A percentile compares a stretch with the other conserved stretches of the same genome.
Evolutionary conservation across 2,888 invertebrate genomes (phyloP).

Genomic region (Ophraella communa): DNA sequence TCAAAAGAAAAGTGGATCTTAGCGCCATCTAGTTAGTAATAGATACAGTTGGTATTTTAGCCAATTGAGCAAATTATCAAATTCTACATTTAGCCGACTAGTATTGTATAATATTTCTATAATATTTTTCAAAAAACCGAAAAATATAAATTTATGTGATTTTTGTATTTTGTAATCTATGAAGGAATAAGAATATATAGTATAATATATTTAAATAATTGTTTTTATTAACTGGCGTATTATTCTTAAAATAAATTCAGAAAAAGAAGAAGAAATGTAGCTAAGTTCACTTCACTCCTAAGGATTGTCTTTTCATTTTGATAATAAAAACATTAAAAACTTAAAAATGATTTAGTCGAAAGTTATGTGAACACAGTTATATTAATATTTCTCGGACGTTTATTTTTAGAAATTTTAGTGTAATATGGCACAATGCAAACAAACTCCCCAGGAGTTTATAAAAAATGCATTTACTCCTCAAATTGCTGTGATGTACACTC

Average conservation of each 20-base stretch:
- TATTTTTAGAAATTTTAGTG: constrained; percentile 1
- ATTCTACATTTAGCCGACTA: too few relatives aligned
- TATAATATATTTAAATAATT: too few relatives aligned
- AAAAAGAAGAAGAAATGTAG: not conserved
- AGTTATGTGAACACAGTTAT: not conserved
- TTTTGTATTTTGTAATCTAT: too few relatives aligned
- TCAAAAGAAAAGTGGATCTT: too few relatives aligned
- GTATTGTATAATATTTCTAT: too few relatives aligned
- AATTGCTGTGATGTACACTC: constrained; percentile 84
- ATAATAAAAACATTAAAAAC: not conserved
- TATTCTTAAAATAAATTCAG: not conserved
- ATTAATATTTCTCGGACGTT: not conserved
- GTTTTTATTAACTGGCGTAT: too few relatives aligned
- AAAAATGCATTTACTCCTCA: constrained; percentile 89
- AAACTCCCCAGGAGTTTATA: constrained; percentile 84
- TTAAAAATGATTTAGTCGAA: not conserved
- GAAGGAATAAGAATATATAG: too few relatives aligned
- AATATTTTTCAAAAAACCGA: too few relatives aligned
- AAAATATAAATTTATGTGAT: too few relatives aligned
- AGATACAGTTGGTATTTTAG: too few relatives aligned
- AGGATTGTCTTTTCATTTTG: not conserved
- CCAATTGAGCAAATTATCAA: too few relatives aligned
- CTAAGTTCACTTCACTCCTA: not conserved
- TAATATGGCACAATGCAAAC: constrained; percentile 67
- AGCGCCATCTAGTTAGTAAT: too few relatives aligned